Evolutionary conservation across 2,888 invertebrate species (phyloP), one percentile per base, ranked within the genome.

Genomic region (Synergus laeviventris): DNA sequence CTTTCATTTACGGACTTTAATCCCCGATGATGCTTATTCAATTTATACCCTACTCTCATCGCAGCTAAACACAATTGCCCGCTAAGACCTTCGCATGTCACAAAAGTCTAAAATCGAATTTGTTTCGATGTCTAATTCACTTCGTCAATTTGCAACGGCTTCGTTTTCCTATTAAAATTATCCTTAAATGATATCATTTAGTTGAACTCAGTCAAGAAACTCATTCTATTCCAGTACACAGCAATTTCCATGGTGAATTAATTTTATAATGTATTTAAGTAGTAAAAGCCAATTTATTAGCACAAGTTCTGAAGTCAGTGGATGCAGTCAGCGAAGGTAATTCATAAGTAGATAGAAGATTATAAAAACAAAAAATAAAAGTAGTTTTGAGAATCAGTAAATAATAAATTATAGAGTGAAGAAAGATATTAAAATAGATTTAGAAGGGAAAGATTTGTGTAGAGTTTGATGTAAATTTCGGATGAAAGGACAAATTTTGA

Each of bases 1-100:
- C 49, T 70, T 70, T 36, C 49, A 70, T 70, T 70, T 70, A 70
- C 70, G 62, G 39, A 62, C 62, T 38, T 38, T 62, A 62, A 62
- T 62, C 39, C 62, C 39, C 62, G 70, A 70, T 70, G 36, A 70
- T 70, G 70, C 70, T 70, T 70, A 70, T 49, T 18, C 49, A 70
- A 49, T 70, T 70, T 70, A 49, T 49, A n/a, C 16, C 49, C 36
- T 31, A 54, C 70, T 70, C 36, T 49, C 49, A 11, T 70, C 31
- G n/a, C 45, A 21, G 4, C 16, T n/a, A 49, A 70, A 70, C 21
- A 70, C 31, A 16, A 70, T 45, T 42, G 16, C 14, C 49, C 16
- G n/a, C 49, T 70, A 49, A 0, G 49, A 11, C 49, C 31, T 36
- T 70, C n/a, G 8, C n/a, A 9, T 11, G 36, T 38, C 62, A 62